Conservation (phyloP, 2,888 invertebrate genomes). For the Ectemnius cavifrons region DNA sequence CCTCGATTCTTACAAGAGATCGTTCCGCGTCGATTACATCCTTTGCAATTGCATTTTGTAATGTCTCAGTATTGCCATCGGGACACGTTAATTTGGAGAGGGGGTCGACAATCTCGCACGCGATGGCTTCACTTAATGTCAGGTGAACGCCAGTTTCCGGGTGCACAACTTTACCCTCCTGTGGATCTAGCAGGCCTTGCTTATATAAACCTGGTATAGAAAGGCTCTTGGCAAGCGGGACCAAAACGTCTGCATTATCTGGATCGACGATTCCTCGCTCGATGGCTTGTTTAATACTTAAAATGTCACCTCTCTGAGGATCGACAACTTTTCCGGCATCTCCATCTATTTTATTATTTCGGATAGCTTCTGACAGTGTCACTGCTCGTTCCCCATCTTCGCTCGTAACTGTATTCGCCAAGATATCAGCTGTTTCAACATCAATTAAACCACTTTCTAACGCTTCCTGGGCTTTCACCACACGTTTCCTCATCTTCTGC, state of each 20-base stretch:
- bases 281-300: conserved; percentile 92
- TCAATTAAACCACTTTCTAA: conserved; percentile 89
- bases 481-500: conserved; percentile 88
- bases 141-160: conserved; percentile 91
- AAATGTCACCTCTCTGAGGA: conserved; percentile 87
- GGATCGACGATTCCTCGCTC: conserved; percentile 89
- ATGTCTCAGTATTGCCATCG: conserved; percentile 83
- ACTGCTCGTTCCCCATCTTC: conserved; percentile 80
- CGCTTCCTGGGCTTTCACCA: conserved; percentile 88
- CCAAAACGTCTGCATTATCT: conserved; percentile 85
- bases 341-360: conserved; percentile 85
- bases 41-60: conserved; percentile 87
- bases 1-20: conserved; percentile 83
- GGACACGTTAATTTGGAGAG: conserved; percentile 84
- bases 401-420: conserved; percentile 84
- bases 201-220: conserved; percentile 90
- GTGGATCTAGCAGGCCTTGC: conserved; percentile 90
- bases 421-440: conserved; percentile 84
- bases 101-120: conserved; percentile 93
- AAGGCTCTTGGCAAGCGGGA: conserved; percentile 89
- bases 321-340: conserved; percentile 89
- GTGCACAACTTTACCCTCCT: conserved; percentile 88
- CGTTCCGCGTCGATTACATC: conserved; percentile 86
- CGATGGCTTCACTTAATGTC: conserved; percentile 89
- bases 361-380: conserved; percentile 88